Evolutionary conservation across 2,888 invertebrate species (phyloP).

Genomic region (Tortrix viridana): DNA sequence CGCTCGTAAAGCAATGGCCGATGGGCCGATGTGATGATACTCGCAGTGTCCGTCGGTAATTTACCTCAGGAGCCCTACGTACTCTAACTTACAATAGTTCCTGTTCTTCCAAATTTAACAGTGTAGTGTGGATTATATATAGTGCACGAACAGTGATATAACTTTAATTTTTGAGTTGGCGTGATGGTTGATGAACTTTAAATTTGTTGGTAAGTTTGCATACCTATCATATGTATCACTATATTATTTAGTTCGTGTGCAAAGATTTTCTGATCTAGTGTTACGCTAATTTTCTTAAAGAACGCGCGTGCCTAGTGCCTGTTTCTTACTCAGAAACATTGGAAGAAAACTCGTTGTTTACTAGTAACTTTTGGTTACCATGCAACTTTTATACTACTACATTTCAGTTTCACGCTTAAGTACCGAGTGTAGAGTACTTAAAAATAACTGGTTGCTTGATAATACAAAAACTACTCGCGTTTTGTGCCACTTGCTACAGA

Average conservation of each 20-base stretch:
- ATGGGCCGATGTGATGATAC: conserved; percentile 33
- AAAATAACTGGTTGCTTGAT: conserved; percentile 7
- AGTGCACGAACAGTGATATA: conserved; percentile 28
- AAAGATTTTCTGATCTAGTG: conserved; percentile 38
- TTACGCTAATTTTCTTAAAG: conserved; percentile 16
- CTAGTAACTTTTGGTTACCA: conserved; percentile 20
- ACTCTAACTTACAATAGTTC: conserved; percentile 21
- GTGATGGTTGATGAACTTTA: conserved; percentile 40
- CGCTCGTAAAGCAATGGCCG: conserved; percentile 32
- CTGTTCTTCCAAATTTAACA: conserved; percentile 15
- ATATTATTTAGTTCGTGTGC: conserved; percentile 30
- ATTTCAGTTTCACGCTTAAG: conserved; percentile 5
- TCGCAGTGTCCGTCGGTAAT: conserved; percentile 14
- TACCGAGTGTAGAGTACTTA: conserved; percentile 1
- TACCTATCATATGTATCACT: conserved; percentile 39
- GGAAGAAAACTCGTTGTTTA: conserved; percentile 26
- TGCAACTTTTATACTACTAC: conserved; percentile 12
- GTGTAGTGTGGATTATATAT: conserved; percentile 25
- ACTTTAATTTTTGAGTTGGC: conserved; percentile 19
- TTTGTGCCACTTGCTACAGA: neutral
- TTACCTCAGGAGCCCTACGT: conserved; percentile 7
- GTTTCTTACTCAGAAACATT: neutral
- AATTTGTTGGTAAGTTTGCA: conserved; percentile 71
- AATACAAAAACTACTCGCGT: conserved; percentile 14
- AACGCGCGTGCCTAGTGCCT: conserved; percentile 38